Base-by-base conservation (phyloP, 2,888 invertebrate genomes). In the Tortricodes alternella region DNA sequence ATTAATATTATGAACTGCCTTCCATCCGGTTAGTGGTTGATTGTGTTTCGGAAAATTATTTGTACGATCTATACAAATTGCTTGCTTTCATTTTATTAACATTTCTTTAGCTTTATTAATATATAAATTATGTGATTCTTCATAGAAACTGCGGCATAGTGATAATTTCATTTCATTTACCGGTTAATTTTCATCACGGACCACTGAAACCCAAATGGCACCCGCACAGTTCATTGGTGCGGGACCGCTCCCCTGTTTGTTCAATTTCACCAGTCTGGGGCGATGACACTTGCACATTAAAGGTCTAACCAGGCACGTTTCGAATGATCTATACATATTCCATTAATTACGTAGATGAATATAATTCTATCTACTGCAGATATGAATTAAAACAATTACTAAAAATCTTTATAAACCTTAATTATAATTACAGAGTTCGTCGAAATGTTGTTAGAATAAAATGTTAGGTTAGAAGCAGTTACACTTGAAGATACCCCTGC, bases 211-310 rank as follows among this genome's bases (percentile, higher is more conserved):
- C 13, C 38, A 15, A 50, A 39, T 39, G n/a, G 32, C 49, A 6
- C 19, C 8, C 7, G 19, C 9, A 39, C 27, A 9, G 27, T 13
- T 29, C 52, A 60, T 44, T 56, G 41, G 58, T 46, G 53, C 48
- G 50, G n/a, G 49, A 56, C 62, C 62, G 52, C 61, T 56, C 62
- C 58, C 56, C 48, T 61, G 51, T 63, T 64, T 58, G 58, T 44
- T 39, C 41, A 53, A 32, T 32, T 38, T 59, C 34, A 35, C 51
- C 38, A 38, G 55, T 59, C 53, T 62, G 41, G 62, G 58, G 49
- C 60, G 52, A 58, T 58, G 62, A 55, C 56, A 58, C 46, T 24
- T 9, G 24, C 39, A 46, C 19, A 43, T 38, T 37, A 39, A 32
- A 29, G 32, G 29, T 21, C 50, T 21, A 34, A 49, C 32, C 23